Conservation (phyloP, 1,140 invertebrate genomes). For the Muscidifurax raptorellus region DNA sequence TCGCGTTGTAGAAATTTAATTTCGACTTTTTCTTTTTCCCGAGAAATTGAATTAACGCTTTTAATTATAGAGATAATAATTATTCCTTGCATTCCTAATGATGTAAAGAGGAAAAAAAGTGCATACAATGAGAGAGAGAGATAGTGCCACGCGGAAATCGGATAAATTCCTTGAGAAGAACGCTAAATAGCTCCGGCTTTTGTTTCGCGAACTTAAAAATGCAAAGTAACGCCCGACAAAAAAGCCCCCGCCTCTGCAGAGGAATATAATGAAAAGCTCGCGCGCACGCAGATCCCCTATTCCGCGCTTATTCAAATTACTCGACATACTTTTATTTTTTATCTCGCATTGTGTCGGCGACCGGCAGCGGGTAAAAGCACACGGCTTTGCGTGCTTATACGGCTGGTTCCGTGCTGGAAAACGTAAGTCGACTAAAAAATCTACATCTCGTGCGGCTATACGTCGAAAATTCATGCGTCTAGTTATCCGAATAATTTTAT, state of each 20-base stretch:
- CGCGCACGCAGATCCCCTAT: background rate
- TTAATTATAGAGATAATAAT: background rate
- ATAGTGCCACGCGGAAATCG: background rate
- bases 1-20: too few species aligned
- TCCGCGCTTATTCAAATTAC: slow-evolving; percentile 10
- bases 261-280: slow-evolving; percentile 12
- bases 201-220: background rate
- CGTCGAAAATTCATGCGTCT: background rate
- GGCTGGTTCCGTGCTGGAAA: background rate
- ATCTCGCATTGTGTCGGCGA: background rate
- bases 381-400: background rate
- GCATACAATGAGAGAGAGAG: background rate
- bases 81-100: background rate
- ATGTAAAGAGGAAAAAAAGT: too few species aligned
- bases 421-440: background rate
- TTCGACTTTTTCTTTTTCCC: too few species aligned
- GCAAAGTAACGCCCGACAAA: slow-evolving; percentile 6
- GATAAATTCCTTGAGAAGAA: background rate
- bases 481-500: background rate
- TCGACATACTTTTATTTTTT: background rate
- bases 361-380: background rate
- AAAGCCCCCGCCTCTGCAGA: background rate
- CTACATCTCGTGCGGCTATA: background rate
- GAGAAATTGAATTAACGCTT: background rate
- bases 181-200: background rate